Conservation (phyloP, 2,888 invertebrate genomes). For the Lepidochrysops patricia region DNA sequence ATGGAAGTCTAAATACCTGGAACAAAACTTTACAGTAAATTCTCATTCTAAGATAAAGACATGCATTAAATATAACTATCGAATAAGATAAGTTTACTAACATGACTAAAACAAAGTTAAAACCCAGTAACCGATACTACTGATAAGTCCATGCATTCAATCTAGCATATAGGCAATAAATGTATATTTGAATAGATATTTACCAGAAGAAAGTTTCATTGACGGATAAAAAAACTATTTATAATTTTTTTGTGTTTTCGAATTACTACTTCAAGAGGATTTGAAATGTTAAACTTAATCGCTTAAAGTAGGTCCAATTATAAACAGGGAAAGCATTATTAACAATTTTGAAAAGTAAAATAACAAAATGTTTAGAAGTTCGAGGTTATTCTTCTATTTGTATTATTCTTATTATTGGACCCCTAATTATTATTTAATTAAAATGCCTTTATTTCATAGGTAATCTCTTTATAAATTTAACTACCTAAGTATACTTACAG, state of each 20-base stretch:
- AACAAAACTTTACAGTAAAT: constrained; percentile 1
- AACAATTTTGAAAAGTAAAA: neutral
- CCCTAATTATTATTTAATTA: constrained; percentile 60
- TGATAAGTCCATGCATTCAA: neutral
- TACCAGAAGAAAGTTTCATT: neutral
- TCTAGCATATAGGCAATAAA: neutral
- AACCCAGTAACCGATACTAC: neutral
- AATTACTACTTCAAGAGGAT: neutral
- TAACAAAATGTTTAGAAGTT: constrained; percentile 2
- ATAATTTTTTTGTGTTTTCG: too few relatives aligned
- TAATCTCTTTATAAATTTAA: constrained; percentile 66
- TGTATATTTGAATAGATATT: neutral
- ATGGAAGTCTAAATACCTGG: constrained; percentile 7
- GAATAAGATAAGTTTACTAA: constrained; percentile 3
- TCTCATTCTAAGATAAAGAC: constrained; percentile 3
- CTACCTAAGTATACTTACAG: constrained; percentile 65
- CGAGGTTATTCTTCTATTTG: constrained; percentile 14
- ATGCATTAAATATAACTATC: constrained; percentile 2
- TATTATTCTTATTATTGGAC: constrained; percentile 42
- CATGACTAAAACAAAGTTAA: neutral
- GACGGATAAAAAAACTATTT: neutral
- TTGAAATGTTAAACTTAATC: neutral
- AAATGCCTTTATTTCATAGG: constrained; percentile 70
- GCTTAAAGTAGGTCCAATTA: neutral
- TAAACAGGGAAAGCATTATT: neutral